Percentiles rank a stretch among this genome's conserved stretches.
Conservation (phyloP, 2,797 vertebrate genomes). For the Champsocephalus esox region DNA sequence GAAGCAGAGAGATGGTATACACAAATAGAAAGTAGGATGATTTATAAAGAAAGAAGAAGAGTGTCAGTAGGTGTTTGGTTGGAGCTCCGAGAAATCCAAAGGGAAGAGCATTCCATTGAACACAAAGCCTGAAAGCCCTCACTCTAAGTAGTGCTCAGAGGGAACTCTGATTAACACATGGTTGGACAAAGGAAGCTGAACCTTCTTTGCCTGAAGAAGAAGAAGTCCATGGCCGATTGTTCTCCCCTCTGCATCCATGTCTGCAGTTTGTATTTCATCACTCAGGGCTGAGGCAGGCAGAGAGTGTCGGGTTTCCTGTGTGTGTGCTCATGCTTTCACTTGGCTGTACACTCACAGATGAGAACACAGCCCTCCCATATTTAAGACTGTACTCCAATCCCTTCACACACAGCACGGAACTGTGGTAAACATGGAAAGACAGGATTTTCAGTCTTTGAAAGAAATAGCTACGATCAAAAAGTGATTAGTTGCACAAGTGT, state of each 20-base stretch:
- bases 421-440: neutral
- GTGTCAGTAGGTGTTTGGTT: neutral
- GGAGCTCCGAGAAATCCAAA: neutral
- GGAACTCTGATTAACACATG: conserved; percentile 9
- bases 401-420: neutral
- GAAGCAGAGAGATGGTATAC: neutral
- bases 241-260: conserved; percentile 16
- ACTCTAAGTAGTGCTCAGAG: neutral
- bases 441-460: neutral
- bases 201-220: neutral
- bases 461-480: neutral
- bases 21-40: neutral
- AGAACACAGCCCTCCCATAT: conserved; percentile 52
- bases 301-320: conserved; percentile 65
- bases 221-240: neutral
- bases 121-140: neutral
- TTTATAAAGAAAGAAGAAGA: neutral
- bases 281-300: conserved; percentile 55
- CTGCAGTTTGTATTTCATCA: conserved; percentile 62
- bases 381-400: neutral
- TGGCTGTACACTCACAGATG: conserved; percentile 42
- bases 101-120: conserved; percentile 7
- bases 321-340: conserved; percentile 51
- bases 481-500: no score
- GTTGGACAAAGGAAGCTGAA: neutral